A percentile compares a stretch with the other conserved stretches of the same genome.
phyloP scores from a whole-genome alignment of 2,888 invertebrate species.

The Oxycera nigricornis region DNA sequence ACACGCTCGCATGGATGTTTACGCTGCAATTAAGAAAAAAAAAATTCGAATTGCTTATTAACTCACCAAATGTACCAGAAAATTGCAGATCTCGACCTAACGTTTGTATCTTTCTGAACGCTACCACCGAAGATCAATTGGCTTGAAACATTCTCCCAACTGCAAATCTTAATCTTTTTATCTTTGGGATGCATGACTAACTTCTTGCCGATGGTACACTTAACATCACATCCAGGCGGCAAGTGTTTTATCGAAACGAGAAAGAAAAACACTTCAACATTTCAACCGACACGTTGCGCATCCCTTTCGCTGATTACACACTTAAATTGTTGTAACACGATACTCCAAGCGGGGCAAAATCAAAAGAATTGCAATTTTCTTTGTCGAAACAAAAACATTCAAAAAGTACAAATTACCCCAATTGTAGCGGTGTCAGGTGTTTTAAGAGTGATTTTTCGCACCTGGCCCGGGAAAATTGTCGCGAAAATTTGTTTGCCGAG shows the following conservation, averaged over 20 bases:
- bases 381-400: not conserved
- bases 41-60: too few relatives aligned
- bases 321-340: not conserved
- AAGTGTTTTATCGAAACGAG: not conserved
- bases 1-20: too few relatives aligned
- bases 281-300: conserved; percentile 1
- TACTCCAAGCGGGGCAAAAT: not conserved
- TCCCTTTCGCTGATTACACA: not conserved
- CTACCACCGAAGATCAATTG: too few relatives aligned
- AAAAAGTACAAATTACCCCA: conserved; percentile 25
- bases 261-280: too few relatives aligned
- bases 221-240: not conserved
- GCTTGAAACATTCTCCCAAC: too few relatives aligned
- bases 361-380: not conserved
- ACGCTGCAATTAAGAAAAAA: too few relatives aligned
- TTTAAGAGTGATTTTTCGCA: not conserved
- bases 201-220: not conserved
- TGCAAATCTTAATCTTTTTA: too few relatives aligned
- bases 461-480: not conserved
- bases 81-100: too few relatives aligned
- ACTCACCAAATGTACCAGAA: too few relatives aligned
- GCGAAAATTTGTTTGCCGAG: not conserved
- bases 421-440: conserved; percentile 10
- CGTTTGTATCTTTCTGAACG: too few relatives aligned
- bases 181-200: too few relatives aligned